These are phyloP conservation scores for Mallotus villosus DNA, from an alignment of 2,797 vertebrate genomes.

Conservation along the genomic window DNA sequence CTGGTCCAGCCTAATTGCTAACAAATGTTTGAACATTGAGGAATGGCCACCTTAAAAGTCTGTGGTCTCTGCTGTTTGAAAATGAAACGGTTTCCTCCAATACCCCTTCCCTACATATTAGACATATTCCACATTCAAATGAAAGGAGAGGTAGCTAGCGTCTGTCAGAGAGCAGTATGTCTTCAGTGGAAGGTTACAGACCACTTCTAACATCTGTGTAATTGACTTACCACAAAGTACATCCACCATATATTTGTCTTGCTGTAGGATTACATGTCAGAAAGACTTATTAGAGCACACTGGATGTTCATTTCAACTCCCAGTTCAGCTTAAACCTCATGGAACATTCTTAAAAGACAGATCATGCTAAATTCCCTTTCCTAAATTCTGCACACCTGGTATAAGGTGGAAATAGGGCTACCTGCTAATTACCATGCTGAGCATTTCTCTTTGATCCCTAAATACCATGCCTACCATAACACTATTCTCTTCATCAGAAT, in stretches of 20 bases:
- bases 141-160: neutral
- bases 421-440: neutral
- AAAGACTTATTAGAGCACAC: neutral
- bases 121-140: neutral
- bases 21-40: slow-evolving; percentile 76
- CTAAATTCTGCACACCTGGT: too few species aligned
- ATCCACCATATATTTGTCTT: neutral
- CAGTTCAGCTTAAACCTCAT: neutral
- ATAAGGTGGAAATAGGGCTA: too few species aligned
- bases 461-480: neutral
- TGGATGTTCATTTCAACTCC: neutral
- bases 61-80: slow-evolving; percentile 43
- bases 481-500: neutral
- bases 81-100: slow-evolving; percentile 37
- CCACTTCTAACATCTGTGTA: slow-evolving; percentile 1
- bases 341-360: neutral
- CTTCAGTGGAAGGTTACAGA: slow-evolving; percentile 1
- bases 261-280: neutral
- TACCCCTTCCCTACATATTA: neutral
- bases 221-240: neutral
- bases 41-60: slow-evolving; percentile 67
- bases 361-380: too few species aligned
- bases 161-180: neutral
- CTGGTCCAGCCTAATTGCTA: slow-evolving; percentile 75
- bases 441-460: neutral